Evolutionary conservation across 2,888 invertebrate genomes (phyloP).

Genomic region (Meiosimyza decipiens): DNA sequence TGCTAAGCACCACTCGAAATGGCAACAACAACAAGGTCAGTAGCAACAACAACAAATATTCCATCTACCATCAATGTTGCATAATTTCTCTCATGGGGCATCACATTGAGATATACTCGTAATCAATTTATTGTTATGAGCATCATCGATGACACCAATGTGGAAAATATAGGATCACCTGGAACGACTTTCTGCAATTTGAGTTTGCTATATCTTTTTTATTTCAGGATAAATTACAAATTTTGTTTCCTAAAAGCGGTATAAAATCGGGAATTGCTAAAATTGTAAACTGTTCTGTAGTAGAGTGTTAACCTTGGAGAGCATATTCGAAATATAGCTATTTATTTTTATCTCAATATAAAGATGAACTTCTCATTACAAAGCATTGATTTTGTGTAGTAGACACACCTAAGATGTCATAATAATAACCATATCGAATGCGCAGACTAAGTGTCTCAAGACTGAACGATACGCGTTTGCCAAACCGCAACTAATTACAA

Average conservation of each 20-base stretch:
- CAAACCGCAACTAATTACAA: constrained; percentile 20
- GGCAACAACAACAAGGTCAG: background rate
- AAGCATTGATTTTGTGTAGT: too few relatives aligned
- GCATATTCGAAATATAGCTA: too few relatives aligned
- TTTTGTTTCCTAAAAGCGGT: background rate
- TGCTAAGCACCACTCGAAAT: background rate
- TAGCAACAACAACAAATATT: too few relatives aligned
- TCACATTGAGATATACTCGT: background rate
- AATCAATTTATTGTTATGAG: background rate
- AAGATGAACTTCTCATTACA: too few relatives aligned
- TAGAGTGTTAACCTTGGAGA: too few relatives aligned
- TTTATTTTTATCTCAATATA: too few relatives aligned
- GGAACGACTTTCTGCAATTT: background rate
- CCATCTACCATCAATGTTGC: background rate
- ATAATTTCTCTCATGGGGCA: too few relatives aligned
- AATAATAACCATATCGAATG: too few relatives aligned
- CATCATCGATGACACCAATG: background rate
- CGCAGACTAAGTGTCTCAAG: too few relatives aligned
- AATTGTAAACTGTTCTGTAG: too few relatives aligned
- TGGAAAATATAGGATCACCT: background rate
- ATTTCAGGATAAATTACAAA: background rate
- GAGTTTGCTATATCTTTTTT: background rate
- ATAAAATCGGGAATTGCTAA: too few relatives aligned
- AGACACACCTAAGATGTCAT: too few relatives aligned
- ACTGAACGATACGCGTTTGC: background rate